phyloP scores from a whole-genome alignment of 2,888 invertebrate genomes.

The Pedicia rivosa region DNA sequence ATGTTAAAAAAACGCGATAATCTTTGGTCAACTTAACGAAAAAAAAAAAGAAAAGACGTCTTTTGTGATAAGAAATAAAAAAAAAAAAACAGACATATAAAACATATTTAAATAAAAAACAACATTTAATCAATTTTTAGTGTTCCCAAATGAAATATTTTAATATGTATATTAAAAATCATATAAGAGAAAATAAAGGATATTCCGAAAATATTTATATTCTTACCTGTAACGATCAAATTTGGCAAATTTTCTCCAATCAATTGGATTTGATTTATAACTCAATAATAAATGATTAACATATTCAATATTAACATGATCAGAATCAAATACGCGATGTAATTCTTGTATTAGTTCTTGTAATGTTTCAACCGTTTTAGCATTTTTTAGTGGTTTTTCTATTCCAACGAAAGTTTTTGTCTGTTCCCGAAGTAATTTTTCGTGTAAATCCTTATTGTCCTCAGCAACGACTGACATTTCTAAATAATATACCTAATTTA shows the following conservation, averaged over 20 bases:
- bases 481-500: too few relatives aligned
- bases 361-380: slow-evolving; percentile 31
- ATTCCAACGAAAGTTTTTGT: slow-evolving; percentile 27
- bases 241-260: slow-evolving; percentile 91
- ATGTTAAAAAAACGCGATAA: too few relatives aligned
- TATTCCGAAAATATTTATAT: not conserved
- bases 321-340: slow-evolving; percentile 58
- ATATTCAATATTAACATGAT: slow-evolving; percentile 79
- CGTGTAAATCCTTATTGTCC: slow-evolving; percentile 15
- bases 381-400: slow-evolving; percentile 28
- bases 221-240: slow-evolving; percentile 76
- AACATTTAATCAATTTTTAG: too few relatives aligned
- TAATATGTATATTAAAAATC: not conserved
- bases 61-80: not conserved
- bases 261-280: slow-evolving; percentile 76
- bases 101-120: too few relatives aligned
- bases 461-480: too few relatives aligned
- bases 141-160: not conserved
- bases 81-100: not conserved
- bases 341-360: slow-evolving; percentile 50
- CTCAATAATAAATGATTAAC: slow-evolving; percentile 59
- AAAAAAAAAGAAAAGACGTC: not conserved
- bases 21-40: too few relatives aligned
- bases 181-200: not conserved
- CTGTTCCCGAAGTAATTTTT: slow-evolving; percentile 25